A percentile compares a stretch with the other conserved stretches of the same genome.
phyloP scores from a whole-genome alignment of 2,113 vertebrate species.

The Callorhinus ursinus region DNA sequence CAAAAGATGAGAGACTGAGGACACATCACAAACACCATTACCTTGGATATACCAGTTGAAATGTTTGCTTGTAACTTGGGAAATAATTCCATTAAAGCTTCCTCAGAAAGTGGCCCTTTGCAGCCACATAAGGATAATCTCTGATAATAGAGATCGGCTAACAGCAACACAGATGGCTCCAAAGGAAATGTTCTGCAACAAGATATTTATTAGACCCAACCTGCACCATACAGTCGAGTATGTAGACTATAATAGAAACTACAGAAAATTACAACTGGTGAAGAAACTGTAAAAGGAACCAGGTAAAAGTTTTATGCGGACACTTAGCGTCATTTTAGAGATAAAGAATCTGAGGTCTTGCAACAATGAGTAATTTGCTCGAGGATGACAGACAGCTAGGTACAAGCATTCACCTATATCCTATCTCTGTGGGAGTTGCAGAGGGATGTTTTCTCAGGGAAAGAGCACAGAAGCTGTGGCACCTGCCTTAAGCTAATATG shows the following conservation, averaged over 20 bases:
- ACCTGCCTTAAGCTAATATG: background rate
- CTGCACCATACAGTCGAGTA: accelerated
- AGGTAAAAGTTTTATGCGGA: background rate
- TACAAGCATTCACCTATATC: background rate
- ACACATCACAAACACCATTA: constrained; percentile 64
- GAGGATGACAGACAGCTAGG: background rate
- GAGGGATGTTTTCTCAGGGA: background rate
- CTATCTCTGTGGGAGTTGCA: background rate
- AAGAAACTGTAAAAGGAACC: background rate
- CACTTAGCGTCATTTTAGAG: background rate
- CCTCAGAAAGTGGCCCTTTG: constrained; percentile 89
- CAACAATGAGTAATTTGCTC: background rate
- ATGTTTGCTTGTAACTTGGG: constrained; percentile 91
- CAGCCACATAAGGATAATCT: constrained; percentile 92
- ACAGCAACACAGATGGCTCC: constrained; percentile 91
- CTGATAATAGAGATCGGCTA: constrained; percentile 95
- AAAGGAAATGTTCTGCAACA: constrained; percentile 89
- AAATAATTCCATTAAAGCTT: constrained; percentile 89
- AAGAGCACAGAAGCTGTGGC: background rate
- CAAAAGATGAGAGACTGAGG: background rate
- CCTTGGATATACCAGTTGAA: constrained; percentile 94
- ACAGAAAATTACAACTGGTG: background rate
- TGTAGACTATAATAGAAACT: background rate
- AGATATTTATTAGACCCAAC: background rate
- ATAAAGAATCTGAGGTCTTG: background rate